Evolutionary conservation across 2,797 vertebrate genomes (phyloP).

Genomic region (Ptychobarbus kaznakovi): DNA sequence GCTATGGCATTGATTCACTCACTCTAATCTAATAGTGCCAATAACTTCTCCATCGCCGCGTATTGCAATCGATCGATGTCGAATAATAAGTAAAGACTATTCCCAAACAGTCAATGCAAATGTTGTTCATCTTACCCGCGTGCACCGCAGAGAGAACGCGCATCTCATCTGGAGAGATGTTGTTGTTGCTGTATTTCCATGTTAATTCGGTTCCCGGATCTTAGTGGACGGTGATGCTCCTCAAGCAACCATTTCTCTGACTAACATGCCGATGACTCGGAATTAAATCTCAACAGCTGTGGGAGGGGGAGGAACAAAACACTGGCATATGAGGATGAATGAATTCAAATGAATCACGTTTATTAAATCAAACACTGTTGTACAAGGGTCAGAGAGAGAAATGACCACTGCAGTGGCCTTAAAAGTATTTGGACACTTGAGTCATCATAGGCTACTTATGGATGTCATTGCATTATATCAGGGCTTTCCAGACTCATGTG

Average conservation of each 20-base stretch:
- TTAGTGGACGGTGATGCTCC: not conserved
- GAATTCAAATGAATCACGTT: constrained; percentile 6
- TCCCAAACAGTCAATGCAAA: not conserved
- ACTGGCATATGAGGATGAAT: constrained; percentile 23
- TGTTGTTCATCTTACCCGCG: constrained; percentile 3
- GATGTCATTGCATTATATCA: not conserved
- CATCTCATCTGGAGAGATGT: constrained; percentile 16
- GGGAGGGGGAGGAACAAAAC: constrained; percentile 26
- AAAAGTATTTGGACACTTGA: not conserved
- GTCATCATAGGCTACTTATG: not conserved
- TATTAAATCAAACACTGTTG: not conserved
- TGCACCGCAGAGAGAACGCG: not conserved
- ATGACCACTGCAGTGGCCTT: not conserved
- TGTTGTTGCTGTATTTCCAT: not conserved
- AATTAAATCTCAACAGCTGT: not conserved
- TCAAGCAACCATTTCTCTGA: constrained; percentile 37
- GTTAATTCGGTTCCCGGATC: not conserved
- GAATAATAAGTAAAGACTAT: not conserved
- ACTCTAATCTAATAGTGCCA: not conserved
- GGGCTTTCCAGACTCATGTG: not conserved
- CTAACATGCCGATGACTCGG: constrained; percentile 41
- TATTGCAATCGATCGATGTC: not conserved
- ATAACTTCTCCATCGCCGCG: not conserved
- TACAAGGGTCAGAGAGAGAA: not conserved
- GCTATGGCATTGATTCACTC: not conserved